Evolutionary conservation across 2,113 vertebrate species (phyloP).

Genomic region (Heterochromis multidens): DNA sequence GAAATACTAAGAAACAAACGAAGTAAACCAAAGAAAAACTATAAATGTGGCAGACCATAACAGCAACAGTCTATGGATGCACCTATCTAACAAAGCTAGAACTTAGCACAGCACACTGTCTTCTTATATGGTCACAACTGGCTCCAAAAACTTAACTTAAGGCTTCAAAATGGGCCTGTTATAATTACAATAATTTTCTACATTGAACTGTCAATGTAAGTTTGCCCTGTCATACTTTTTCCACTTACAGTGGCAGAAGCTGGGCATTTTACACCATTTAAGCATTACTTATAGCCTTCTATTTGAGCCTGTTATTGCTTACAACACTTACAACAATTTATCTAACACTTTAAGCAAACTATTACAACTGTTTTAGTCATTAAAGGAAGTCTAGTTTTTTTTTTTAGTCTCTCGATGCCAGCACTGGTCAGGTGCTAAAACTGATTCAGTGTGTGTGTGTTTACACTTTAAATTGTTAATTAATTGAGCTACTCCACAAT

Average conservation of each 20-base stretch:
- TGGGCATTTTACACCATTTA: neutral
- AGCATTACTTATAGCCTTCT: neutral
- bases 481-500: neutral
- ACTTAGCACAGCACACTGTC: neutral
- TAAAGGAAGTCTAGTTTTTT: neutral
- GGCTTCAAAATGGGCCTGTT: neutral
- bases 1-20: neutral
- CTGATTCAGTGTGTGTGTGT: neutral
- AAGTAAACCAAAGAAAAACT: neutral
- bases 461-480: neutral
- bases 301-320: neutral
- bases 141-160: neutral
- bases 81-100: neutral
- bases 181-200: neutral
- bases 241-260: neutral
- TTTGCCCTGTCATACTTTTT: neutral
- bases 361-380: neutral
- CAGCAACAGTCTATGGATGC: neutral
- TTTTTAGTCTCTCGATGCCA: neutral
- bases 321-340: neutral
- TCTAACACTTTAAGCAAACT: neutral
- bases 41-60: accelerated
- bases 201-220: neutral
- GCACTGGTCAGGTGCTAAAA: neutral
- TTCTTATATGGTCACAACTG: neutral